Percentiles rank a stretch among this genome's conserved stretches.
Conservation (phyloP, 2,797 vertebrate genomes). For the Chaetophractus vellerosus region DNA sequence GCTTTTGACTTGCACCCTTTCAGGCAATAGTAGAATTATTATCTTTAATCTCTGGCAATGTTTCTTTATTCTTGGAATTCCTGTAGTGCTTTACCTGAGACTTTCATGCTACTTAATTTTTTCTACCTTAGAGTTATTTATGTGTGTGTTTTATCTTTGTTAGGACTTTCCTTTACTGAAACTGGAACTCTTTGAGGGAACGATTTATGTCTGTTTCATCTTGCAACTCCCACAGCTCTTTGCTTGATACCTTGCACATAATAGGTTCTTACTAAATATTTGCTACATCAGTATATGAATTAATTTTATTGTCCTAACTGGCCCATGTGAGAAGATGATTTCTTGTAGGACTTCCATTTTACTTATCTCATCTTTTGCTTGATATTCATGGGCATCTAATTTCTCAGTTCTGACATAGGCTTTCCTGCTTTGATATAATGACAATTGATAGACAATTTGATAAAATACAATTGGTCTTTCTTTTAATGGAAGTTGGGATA, state of each 20-base stretch:
- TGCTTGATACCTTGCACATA: not conserved
- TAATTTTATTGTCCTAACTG: not conserved
- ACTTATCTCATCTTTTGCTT: not conserved
- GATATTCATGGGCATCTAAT: not conserved
- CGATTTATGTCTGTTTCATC: not conserved
- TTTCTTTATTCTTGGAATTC: slow-evolving; percentile 77
- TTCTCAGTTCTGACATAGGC: not conserved
- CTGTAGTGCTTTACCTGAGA: slow-evolving; percentile 66
- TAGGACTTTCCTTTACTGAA: not conserved
- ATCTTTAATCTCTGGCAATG: slow-evolving; percentile 31
- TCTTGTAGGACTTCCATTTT: not conserved
- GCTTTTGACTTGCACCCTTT: slow-evolving; percentile 16
- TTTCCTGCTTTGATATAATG: slow-evolving; percentile 6
- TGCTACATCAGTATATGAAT: not conserved
- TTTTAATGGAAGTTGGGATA: not conserved
- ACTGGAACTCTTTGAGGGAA: not conserved
- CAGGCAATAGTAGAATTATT: slow-evolving; percentile 54
- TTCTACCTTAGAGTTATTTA: not conserved
- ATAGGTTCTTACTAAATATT: not conserved
- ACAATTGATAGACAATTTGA: not conserved
- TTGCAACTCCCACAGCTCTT: not conserved
- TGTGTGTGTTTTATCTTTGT: not conserved
- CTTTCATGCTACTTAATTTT: not conserved
- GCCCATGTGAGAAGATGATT: not conserved
- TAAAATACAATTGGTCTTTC: not conserved